Base-by-base conservation (phyloP, 2,888 invertebrate species). In the Campoplex capitator region DNA sequence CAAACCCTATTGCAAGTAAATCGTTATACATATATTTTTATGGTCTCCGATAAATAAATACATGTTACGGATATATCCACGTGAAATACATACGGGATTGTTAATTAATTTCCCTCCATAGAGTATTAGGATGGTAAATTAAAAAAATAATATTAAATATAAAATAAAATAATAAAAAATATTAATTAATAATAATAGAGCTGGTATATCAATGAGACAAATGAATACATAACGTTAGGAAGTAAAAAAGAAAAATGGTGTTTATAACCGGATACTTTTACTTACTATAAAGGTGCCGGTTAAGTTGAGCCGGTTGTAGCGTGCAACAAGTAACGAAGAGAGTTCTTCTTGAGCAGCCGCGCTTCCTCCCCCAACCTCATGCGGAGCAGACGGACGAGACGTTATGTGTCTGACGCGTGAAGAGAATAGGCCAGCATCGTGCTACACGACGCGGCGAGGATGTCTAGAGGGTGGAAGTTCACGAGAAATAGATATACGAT, bases 301-400 rank as follows among this genome's bases (percentile, higher is more conserved):
- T 38, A 70, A n/a, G 48, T 65, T 62, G 32, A 13, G 48, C 65
- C n/a, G n/a, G n/a, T n/a, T n/a, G 70, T 88, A 79, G 84, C 88
- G 89, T 89, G 92, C 92, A 92, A 92, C 91, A 90, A 92, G 92
- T 92, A 86, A 84, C 80, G 68, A 73, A 70, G 71, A n/a, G 32
- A 51, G 23, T 71, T 74, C 38, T 7, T 42, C 42, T 18, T 54
- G 38, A 62, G 35, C 35, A 65, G 13, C 51, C 7, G n/a, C n/a
- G 8, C 65, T 35, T 48, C 45, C 3, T 23, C 3, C 35, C 48
- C 62, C 2, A 23, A 42, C 38, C 76, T 54, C 56, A 23, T 35
- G 54, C 32, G 62, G 58, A 70, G 74, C 80, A 86, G 67, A 82
- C 78, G 85, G 83, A 71, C 58, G 71, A 74, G 83, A 84, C 80